phyloP scores from a whole-genome alignment of 2,888 invertebrate genomes.

The Eupithecia vulgata region DNA sequence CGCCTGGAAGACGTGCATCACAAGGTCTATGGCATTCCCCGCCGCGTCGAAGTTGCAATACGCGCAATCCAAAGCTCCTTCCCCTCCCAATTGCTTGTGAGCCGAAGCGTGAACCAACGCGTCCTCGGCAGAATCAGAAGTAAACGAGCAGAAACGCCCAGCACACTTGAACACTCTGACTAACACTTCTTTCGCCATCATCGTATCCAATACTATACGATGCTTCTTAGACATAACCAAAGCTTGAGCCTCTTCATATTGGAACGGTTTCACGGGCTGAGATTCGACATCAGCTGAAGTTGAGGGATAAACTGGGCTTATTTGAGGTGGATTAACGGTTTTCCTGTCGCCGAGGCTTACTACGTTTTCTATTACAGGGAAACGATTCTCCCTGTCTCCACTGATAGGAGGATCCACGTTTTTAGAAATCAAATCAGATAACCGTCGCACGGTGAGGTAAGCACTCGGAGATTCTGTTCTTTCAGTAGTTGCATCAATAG shows the following conservation, averaged over 20 bases:
- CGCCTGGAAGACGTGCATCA: constrained; percentile 84
- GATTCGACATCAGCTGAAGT: constrained; percentile 37
- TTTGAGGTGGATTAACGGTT: constrained; percentile 42
- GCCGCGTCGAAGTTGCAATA: constrained; percentile 82
- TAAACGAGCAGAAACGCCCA: constrained; percentile 73
- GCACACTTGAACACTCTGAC: constrained; percentile 76
- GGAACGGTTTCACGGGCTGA: constrained; percentile 45
- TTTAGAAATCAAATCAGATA: constrained; percentile 67
- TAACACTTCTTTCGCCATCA: constrained; percentile 77
- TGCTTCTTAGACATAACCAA: constrained; percentile 70
- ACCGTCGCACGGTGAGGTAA: constrained; percentile 71
- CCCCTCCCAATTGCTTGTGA: constrained; percentile 64
- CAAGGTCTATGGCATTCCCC: constrained; percentile 69
- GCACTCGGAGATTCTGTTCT: constrained; percentile 44
- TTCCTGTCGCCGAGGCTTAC: constrained; percentile 73
- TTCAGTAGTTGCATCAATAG: constrained; percentile 31
- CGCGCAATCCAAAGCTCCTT: constrained; percentile 81
- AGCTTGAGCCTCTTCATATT: constrained; percentile 69
- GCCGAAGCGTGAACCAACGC: constrained; percentile 70
- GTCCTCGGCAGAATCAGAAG: constrained; percentile 66
- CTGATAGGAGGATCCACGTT: constrained; percentile 25
- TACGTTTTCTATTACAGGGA: constrained; percentile 81
- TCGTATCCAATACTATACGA: constrained; percentile 71
- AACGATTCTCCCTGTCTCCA: constrained; percentile 40
- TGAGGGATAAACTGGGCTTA: constrained; percentile 49